Evolutionary conservation across 2,888 invertebrate species (phyloP).

Genomic region (Lumbricus terrestris): DNA sequence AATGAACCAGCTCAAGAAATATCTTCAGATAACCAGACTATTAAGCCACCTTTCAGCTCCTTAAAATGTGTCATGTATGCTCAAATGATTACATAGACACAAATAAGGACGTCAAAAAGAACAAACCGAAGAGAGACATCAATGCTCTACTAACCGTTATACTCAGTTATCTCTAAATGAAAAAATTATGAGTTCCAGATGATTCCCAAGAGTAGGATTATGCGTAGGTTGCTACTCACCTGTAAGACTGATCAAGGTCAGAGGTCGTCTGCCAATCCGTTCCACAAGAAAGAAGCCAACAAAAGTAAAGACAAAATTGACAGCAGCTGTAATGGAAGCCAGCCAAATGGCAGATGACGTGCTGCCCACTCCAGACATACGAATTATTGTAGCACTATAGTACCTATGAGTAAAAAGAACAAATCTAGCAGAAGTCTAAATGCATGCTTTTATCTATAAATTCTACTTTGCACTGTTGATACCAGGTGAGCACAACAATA

Average conservation of each 20-base stretch:
- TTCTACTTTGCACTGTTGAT: background rate
- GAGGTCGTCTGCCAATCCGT: conserved; percentile 52
- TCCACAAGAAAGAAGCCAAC: conserved; percentile 57
- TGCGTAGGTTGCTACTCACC: conserved; percentile 44
- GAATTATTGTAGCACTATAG: conserved; percentile 57
- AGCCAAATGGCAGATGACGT: conserved; percentile 55
- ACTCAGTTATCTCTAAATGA: background rate
- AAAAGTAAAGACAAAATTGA: conserved; percentile 56
- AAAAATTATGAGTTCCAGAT: background rate
- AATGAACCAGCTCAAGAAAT: no score
- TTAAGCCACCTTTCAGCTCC: no score
- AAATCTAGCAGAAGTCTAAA: background rate
- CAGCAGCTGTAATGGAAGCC: conserved; percentile 52
- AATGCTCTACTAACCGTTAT: background rate
- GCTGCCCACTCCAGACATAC: conserved; percentile 55
- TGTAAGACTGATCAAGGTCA: conserved; percentile 52
- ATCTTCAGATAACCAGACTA: no score
- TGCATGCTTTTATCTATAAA: background rate
- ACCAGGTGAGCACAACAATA: background rate
- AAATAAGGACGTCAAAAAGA: no score
- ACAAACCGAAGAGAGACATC: no score
- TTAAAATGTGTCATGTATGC: no score
- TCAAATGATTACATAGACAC: no score
- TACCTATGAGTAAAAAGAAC: conserved; percentile 45
- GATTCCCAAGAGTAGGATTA: background rate